Conservation (phyloP, 2,797 vertebrate species). For the Pipistrellus pipistrellus region DNA sequence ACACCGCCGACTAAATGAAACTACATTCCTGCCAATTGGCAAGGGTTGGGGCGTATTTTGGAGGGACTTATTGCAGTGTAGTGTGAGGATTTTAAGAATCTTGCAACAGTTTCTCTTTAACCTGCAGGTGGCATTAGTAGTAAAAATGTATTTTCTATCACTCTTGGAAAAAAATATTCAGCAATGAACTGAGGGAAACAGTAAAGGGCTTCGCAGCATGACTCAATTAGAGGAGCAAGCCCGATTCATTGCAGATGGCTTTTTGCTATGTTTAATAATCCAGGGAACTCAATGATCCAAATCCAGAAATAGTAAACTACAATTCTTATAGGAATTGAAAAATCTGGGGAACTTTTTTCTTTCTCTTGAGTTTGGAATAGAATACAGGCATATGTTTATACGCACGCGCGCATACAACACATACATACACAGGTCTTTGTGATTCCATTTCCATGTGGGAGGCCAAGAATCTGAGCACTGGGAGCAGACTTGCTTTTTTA, state of each 20-base stretch:
- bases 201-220: conserved; percentile 87
- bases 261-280: conserved; percentile 91
- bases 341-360: conserved; percentile 81
- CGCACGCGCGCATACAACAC: conserved; percentile 25
- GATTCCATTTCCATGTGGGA: conserved; percentile 75
- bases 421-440: conserved; percentile 70
- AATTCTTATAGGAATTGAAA: conserved; percentile 84
- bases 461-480: conserved; percentile 78
- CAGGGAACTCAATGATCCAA: conserved; percentile 86
- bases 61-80: conserved; percentile 49
- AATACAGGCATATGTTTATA: conserved; percentile 69
- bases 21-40: conserved; percentile 40
- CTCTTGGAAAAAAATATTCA: conserved; percentile 88
- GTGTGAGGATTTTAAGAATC: conserved; percentile 78
- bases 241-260: conserved; percentile 91
- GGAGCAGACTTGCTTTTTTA: conserved; percentile 76
- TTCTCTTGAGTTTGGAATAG: conserved; percentile 74
- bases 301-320: conserved; percentile 84
- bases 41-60: conserved; percentile 52
- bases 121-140: conserved; percentile 92
- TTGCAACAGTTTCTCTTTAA: conserved; percentile 88
- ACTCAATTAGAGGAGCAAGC: conserved; percentile 88
- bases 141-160: conserved; percentile 90
- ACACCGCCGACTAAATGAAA: not conserved
- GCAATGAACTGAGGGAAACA: conserved; percentile 87